phyloP scores from a whole-genome alignment of 2,113 vertebrate genomes.

The Eptesicus fuscus region DNA sequence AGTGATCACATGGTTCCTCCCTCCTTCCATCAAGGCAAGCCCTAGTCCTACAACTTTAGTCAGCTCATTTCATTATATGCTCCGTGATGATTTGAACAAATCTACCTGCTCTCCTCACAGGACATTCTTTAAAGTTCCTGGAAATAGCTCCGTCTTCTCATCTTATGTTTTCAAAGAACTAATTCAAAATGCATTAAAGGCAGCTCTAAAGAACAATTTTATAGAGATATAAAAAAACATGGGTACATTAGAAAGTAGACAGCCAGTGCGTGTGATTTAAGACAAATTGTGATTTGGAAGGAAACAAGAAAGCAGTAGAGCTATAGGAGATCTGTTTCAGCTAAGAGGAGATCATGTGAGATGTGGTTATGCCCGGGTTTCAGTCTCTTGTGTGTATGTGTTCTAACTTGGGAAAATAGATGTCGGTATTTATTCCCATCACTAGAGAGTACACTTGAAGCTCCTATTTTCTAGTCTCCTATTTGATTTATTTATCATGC shows the following conservation, averaged over 20 bases:
- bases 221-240: background rate
- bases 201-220: background rate
- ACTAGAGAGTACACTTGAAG: background rate
- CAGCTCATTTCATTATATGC: background rate
- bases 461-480: background rate
- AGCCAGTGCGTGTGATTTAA: background rate
- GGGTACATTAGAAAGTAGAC: background rate
- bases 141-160: background rate
- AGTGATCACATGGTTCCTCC: background rate
- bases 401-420: background rate
- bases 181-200: slow-evolving; percentile 30
- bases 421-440: background rate
- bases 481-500: background rate
- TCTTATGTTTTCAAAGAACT: background rate
- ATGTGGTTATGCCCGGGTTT: background rate
- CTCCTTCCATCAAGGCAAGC: background rate
- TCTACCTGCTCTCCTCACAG: background rate
- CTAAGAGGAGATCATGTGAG: background rate
- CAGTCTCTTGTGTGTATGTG: background rate
- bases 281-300: background rate
- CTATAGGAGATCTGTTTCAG: background rate
- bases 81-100: background rate
- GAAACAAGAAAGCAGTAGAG: background rate
- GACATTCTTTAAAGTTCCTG: background rate
- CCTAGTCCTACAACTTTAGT: background rate